These are phyloP conservation scores for Cavia porcellus DNA, from an alignment of 2,113 vertebrate genomes.

Conservation along the genomic window DNA sequence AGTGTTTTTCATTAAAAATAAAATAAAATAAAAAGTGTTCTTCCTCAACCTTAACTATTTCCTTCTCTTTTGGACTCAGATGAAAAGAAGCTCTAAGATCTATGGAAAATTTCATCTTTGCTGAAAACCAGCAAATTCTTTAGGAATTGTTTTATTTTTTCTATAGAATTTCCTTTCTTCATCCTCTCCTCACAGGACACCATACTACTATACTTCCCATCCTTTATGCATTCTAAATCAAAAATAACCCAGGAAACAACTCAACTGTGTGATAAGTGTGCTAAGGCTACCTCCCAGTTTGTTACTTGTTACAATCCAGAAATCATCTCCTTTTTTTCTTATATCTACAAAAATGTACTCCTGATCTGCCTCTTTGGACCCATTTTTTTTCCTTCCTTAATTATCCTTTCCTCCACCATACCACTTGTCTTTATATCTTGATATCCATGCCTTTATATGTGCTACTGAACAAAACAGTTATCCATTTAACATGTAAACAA, in stretches of 20 bases:
- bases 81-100: background rate
- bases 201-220: background rate
- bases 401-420: background rate
- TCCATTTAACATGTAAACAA: background rate
- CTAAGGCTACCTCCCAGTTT: background rate
- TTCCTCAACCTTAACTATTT: background rate
- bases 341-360: background rate
- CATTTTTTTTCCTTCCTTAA: background rate
- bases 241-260: background rate
- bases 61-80: background rate
- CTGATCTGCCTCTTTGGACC: background rate
- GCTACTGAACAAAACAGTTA: background rate
- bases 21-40: background rate
- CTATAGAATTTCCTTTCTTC: constrained; percentile 41
- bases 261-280: background rate
- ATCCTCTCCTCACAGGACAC: background rate
- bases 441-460: background rate
- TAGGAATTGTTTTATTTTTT: background rate
- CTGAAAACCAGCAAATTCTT: background rate
- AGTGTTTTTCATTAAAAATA: background rate
- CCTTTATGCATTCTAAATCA: constrained; percentile 23
- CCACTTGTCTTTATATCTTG: constrained; percentile 50
- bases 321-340: background rate
- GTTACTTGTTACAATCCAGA: background rate
- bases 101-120: background rate